Evolutionary conservation across 2,113 vertebrate genomes (phyloP), one percentile per base, ranked within the genome.

Genomic region (Guaruba guarouba): DNA sequence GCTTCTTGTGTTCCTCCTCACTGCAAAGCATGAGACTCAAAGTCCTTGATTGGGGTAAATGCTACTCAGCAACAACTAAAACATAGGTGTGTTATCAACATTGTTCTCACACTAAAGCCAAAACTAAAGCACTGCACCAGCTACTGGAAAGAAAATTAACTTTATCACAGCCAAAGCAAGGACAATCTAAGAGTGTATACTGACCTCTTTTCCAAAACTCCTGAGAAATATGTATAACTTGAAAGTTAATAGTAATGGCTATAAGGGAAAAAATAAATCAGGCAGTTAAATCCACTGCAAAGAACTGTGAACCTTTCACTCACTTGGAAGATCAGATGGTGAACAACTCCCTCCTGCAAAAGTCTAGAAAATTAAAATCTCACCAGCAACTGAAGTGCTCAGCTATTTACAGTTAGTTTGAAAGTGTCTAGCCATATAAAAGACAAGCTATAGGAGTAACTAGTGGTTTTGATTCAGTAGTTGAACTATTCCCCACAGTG

Each of bases 281-380:
- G 3, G 24, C 7, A 51, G 10, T 41, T 62, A 62, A 79, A 61
- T 46, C 27, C 28, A 31, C 35, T 55, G 10, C 28, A 44, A 33
- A 61, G 37, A 59, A 37, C 7, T n/a, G 20, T 22, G 23, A 71
- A 62, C 2, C 4, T 86, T 80, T 67, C 23, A 31, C 7, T 33
- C 46, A 27, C 25, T 67, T 51, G 41, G 14, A 90, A 69, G 24
- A 74, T n/a, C 31, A 44, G 12, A 55, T 7, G 59, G 51, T 5
- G 7, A 66, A 43, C 2, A 61, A 33, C 1, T 41, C 2, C 3
- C 6, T 6, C 3, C 6, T 31, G 7, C 4, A 80, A 62, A 54
- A 15, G 8, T 19, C 15, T 28, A 61, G 33, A 44, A 80, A 55
- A 44, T 44, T 33, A 11, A 67, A 44, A 35, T 62, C 31, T 71